These are phyloP conservation scores for Neoitamus cyanurus DNA, from an alignment of 2,888 invertebrate species.

Conservation along the genomic window DNA sequence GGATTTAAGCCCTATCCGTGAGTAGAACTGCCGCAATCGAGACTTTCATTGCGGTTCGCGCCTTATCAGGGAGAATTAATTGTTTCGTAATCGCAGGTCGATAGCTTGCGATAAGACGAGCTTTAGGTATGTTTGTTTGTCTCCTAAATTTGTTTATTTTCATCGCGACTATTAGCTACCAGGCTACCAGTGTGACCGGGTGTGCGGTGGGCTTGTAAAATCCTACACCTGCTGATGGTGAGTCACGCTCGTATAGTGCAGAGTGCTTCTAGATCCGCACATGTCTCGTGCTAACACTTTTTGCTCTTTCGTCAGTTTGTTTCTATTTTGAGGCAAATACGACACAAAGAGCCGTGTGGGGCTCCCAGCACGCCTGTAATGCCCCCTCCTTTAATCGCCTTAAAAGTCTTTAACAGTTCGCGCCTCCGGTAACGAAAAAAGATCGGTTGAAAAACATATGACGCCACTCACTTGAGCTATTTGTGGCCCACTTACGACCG, in stretches of 20 bases:
- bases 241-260: not conserved
- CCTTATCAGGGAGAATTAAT: not conserved
- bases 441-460: not conserved
- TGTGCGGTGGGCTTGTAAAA: not conserved
- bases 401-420: not conserved
- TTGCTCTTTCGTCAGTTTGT: not conserved
- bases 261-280: not conserved
- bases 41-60: not conserved
- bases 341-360: not conserved
- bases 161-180: not conserved
- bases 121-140: not conserved
- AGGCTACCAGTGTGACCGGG: not conserved
- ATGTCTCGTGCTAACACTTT: not conserved
- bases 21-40: not conserved
- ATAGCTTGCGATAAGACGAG: not conserved
- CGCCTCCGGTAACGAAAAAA: not conserved
- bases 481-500: not conserved
- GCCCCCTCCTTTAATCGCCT: not conserved
- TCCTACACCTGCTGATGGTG: not conserved
- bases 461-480: not conserved
- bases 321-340: not conserved
- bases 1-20: not conserved
- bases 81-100: not conserved
- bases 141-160: not conserved
- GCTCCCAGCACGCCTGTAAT: not conserved